Evolutionary conservation across 2,797 vertebrate genomes (phyloP).

Genomic region (Peromyscus melanophrys): DNA sequence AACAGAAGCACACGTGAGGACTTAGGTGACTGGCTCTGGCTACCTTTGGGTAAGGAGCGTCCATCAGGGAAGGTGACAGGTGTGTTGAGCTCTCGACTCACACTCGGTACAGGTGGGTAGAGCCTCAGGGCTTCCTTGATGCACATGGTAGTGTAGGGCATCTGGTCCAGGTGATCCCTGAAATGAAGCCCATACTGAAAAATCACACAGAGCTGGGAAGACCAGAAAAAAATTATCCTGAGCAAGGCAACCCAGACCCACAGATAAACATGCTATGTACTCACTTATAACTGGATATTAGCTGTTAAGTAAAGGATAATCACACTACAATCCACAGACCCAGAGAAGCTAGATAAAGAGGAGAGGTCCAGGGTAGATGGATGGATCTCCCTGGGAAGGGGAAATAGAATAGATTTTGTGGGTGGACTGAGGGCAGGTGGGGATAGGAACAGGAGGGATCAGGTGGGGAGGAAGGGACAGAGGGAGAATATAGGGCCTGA

Average conservation of each 20-base stretch:
- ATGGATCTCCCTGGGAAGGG: not conserved
- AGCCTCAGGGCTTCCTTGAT: conserved; percentile 93
- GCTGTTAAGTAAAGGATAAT: not conserved
- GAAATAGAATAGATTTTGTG: not conserved
- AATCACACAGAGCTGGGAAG: accelerated
- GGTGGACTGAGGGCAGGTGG: not conserved
- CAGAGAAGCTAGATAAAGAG: not conserved
- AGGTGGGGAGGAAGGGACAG: not conserved
- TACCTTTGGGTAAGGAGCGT: conserved; percentile 90
- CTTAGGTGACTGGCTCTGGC: not conserved
- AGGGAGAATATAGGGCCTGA: not conserved
- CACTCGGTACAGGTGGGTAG: conserved; percentile 90
- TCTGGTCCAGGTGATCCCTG: conserved; percentile 92
- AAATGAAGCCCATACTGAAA: not conserved
- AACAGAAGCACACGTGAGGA: accelerated
- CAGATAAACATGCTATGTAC: not conserved
- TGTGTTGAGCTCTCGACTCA: conserved; percentile 87
- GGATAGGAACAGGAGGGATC: not conserved
- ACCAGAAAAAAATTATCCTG: not conserved
- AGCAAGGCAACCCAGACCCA: not conserved
- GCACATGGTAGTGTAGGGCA: conserved; percentile 94
- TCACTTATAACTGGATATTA: not conserved
- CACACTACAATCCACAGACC: not conserved
- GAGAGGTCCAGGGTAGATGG: not conserved
- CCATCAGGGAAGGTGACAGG: conserved; percentile 93